phyloP scores from a whole-genome alignment of 2,888 invertebrate species.

The Eulithis testata region DNA sequence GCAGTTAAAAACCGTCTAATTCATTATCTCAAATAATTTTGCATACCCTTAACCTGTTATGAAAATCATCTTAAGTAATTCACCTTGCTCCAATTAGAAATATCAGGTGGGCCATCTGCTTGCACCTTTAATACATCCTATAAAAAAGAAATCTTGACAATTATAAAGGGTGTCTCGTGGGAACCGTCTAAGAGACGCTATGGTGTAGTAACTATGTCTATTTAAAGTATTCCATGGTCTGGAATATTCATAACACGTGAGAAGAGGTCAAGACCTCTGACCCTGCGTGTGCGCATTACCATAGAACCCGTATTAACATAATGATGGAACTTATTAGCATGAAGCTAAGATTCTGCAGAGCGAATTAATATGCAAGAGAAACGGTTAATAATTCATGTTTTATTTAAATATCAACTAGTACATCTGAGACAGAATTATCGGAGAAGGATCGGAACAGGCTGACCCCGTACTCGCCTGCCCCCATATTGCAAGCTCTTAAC shows the following conservation, averaged over 20 bases:
- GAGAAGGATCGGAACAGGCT: too few species aligned
- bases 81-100: slow-evolving; percentile 42
- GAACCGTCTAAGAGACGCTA: slow-evolving; percentile 49
- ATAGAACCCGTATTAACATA: slow-evolving; percentile 45
- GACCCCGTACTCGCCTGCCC: too few species aligned
- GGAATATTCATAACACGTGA: slow-evolving; percentile 37
- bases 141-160: slow-evolving; percentile 7
- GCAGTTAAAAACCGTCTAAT: too few species aligned
- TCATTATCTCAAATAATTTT: slow-evolving; percentile 1
- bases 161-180: slow-evolving; percentile 63
- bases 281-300: slow-evolving; percentile 63
- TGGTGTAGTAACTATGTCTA: not conserved
- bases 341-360: slow-evolving; percentile 55
- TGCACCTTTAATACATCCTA: too few species aligned
- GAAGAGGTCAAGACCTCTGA: slow-evolving; percentile 76
- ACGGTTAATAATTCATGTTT: slow-evolving; percentile 8
- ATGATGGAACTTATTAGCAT: slow-evolving; percentile 64
- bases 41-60: slow-evolving; percentile 20
- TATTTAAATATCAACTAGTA: not conserved
- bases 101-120: too few species aligned
- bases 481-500: too few species aligned
- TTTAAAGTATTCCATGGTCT: slow-evolving; percentile 46
- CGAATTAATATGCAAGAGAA: slow-evolving; percentile 36
- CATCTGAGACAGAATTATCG: not conserved
- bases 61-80: slow-evolving; percentile 28